A percentile compares a stretch with the other conserved stretches of the same genome.
Evolutionary conservation across 2,888 invertebrate species (phyloP).

Genomic region (Trisateles emortualis): DNA sequence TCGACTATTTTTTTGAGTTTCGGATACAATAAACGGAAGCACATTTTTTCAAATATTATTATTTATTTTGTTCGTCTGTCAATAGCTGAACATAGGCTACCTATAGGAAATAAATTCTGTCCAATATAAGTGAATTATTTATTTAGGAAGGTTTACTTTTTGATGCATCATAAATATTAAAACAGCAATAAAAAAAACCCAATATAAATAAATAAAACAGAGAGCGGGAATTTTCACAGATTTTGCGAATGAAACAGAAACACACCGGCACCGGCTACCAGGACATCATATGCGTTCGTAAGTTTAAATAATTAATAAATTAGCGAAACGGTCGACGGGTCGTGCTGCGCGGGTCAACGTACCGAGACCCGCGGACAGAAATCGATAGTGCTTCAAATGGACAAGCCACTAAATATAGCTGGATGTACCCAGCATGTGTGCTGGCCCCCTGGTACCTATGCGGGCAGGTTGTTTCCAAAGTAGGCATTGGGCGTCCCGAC

Average conservation of each 20-base stretch:
- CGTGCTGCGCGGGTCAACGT: conserved; percentile 75
- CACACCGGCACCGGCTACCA: conserved; percentile 44
- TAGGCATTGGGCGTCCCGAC: conserved; percentile 8
- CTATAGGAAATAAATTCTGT: too few species aligned
- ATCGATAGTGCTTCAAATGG: conserved; percentile 85
- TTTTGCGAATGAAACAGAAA: conserved; percentile 21
- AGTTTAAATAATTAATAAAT: conserved; percentile 84
- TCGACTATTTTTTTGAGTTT: too few species aligned
- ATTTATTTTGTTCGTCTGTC: too few species aligned
- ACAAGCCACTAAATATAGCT: conserved; percentile 78
- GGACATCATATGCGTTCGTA: conserved; percentile 60
- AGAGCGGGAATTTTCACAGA: conserved; percentile 16
- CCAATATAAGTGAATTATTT: too few species aligned
- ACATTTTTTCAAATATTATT: too few species aligned
- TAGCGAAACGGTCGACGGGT: conserved; percentile 75
- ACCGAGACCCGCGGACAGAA: conserved; percentile 73
- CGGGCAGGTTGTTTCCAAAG: conserved; percentile 16
- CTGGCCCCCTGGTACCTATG: conserved; percentile 53
- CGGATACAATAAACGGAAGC: too few species aligned
- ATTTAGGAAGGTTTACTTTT: background rate
- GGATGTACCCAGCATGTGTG: conserved; percentile 54
- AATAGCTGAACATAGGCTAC: too few species aligned
- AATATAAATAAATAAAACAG: conserved; percentile 8
- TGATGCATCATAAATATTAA: background rate
- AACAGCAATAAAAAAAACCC: background rate